These are phyloP conservation scores for Agrochola lychnidis DNA, from an alignment of 2,888 invertebrate species.

Conservation along the genomic window DNA sequence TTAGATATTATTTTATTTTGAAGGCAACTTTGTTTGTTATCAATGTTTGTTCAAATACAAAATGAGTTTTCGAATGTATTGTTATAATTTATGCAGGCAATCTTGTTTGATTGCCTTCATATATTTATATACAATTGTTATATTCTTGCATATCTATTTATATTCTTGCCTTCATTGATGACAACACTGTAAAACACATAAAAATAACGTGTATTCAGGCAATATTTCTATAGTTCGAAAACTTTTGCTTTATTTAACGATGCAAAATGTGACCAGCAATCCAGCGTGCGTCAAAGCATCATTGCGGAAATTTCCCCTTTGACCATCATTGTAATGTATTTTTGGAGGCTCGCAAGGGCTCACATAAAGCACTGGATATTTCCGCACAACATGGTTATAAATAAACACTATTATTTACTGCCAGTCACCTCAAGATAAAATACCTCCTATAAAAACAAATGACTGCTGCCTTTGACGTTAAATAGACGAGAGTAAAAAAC, in stretches of 20 bases:
- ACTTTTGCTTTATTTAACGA: no score
- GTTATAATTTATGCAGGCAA: background rate
- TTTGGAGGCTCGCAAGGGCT: conserved; percentile 1
- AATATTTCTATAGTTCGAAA: background rate
- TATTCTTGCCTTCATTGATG: no score
- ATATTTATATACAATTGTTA: no score
- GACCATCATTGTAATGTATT: conserved; percentile 6
- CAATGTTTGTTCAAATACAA: conserved; percentile 2
- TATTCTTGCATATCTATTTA: no score
- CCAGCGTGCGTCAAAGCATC: background rate
- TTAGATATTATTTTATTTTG: conserved; percentile 43
- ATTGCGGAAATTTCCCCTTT: conserved; percentile 36
- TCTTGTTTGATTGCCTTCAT: no score
- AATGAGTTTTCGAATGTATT: background rate
- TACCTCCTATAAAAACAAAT: conserved; percentile 24
- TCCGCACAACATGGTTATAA: background rate
- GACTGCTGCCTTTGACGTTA: conserved; percentile 31
- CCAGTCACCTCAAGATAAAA: conserved; percentile 1
- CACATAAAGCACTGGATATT: background rate
- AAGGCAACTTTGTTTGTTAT: conserved; percentile 14
- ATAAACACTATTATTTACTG: background rate
- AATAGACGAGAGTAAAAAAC: conserved; percentile 50
- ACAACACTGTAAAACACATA: background rate
- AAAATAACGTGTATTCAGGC: background rate
- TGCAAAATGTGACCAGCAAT: conserved; percentile 1